Evolutionary conservation across 2,888 invertebrate genomes (phyloP).

Genomic region (Xanthia icteritia): DNA sequence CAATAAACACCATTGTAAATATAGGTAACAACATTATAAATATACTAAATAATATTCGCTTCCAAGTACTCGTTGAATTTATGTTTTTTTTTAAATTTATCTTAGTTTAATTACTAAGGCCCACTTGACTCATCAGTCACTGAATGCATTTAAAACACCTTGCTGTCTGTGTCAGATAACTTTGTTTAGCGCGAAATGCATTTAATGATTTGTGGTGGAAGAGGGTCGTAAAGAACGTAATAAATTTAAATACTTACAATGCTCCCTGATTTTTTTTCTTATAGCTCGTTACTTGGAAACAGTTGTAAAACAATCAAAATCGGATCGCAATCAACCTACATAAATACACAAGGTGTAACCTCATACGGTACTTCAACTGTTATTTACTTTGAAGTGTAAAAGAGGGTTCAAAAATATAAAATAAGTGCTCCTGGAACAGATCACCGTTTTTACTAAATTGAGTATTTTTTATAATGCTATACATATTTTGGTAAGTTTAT

Average conservation of each 20-base stretch:
- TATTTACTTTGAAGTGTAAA: background rate
- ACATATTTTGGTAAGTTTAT: background rate
- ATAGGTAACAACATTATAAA: constrained; percentile 56
- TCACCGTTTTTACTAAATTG: background rate
- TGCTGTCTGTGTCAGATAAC: too few species aligned
- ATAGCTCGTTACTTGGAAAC: background rate
- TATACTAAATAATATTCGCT: constrained; percentile 35
- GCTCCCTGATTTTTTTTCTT: background rate
- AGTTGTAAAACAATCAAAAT: background rate
- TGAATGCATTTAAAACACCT: background rate
- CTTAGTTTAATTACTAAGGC: background rate
- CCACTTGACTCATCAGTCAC: background rate
- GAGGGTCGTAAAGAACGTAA: background rate
- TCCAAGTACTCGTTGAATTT: background rate
- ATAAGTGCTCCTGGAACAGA: background rate
- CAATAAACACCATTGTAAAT: constrained; percentile 65
- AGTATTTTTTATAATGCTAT: background rate
- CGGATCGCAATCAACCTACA: background rate
- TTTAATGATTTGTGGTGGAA: background rate
- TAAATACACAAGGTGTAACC: background rate
- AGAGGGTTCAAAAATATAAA: background rate
- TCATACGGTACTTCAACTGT: background rate
- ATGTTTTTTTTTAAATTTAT: background rate
- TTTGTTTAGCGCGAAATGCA: background rate
- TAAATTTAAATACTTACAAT: background rate